Conservation (phyloP, 2,113 vertebrate genomes). For the Tringa solitaria region DNA sequence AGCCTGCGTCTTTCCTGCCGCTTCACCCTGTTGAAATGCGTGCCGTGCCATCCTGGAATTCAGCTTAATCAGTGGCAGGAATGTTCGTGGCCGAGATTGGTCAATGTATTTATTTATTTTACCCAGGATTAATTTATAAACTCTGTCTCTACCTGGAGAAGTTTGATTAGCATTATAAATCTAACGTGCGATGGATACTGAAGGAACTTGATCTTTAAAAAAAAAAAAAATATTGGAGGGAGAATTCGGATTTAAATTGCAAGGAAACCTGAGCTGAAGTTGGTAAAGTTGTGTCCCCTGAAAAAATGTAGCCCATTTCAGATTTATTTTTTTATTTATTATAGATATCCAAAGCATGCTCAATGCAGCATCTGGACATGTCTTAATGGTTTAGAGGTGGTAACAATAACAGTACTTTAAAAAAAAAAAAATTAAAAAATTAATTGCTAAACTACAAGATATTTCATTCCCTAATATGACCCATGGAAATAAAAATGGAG, state of each 20-base stretch:
- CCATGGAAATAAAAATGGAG: not conserved
- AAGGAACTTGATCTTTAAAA: not conserved
- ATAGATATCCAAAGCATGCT: not conserved
- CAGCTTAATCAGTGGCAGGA: constrained; percentile 21
- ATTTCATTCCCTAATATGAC: not conserved
- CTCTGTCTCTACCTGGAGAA: not conserved
- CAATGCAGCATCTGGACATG: not conserved
- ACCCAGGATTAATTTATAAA: constrained; percentile 40
- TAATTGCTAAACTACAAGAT: not conserved
- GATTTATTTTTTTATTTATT: not conserved
- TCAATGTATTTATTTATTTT: constrained; percentile 53
- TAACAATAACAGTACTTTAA: not conserved
- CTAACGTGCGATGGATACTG: not conserved
- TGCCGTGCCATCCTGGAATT: not conserved
- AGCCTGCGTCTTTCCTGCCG: not conserved
- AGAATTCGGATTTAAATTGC: not conserved
- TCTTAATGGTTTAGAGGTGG: not conserved
- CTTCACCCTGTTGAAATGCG: not conserved
- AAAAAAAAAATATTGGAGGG: not conserved
- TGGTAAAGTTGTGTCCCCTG: not conserved
- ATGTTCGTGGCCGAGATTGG: constrained; percentile 24
- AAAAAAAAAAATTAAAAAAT: not conserved
- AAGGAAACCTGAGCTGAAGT: not conserved
- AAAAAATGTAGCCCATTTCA: not conserved
- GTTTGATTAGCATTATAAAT: constrained; percentile 29